Conservation (phyloP, 2,797 vertebrate genomes). For the Zalophus californianus region DNA sequence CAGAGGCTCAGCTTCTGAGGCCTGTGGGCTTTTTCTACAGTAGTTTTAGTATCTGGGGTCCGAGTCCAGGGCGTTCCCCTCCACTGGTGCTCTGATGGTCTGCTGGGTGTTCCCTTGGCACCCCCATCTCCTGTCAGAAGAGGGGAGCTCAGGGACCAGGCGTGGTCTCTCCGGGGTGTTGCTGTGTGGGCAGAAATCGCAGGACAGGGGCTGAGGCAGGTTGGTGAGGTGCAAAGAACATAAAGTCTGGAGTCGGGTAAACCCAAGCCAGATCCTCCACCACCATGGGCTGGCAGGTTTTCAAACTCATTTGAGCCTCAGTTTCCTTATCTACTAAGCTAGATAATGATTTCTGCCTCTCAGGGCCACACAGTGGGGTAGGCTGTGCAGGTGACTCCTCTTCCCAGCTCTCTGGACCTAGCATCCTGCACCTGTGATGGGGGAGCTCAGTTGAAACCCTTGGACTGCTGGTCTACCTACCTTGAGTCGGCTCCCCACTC, state of each 20-base stretch:
- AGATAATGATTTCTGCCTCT: background rate
- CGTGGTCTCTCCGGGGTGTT: background rate
- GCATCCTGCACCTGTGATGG: background rate
- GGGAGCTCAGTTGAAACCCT: background rate
- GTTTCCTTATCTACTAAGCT: background rate
- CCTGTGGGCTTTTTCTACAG: background rate
- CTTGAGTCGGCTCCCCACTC: background rate
- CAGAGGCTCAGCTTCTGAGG: background rate
- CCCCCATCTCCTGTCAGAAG: background rate
- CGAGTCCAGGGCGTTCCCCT: background rate
- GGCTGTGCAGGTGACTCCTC: background rate
- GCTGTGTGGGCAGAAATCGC: rapidly evolving
- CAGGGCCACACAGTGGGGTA: background rate
- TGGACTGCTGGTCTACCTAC: background rate
- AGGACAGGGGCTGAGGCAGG: background rate
- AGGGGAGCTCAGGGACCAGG: background rate
- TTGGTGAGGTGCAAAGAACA: background rate
- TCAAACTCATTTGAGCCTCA: background rate
- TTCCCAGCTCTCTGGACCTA: background rate
- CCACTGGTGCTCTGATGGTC: background rate
- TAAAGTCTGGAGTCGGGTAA: background rate
- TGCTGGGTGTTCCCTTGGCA: background rate
- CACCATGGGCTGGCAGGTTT: background rate
- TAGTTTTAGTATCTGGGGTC: background rate
- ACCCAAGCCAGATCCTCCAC: background rate